phyloP scores from a whole-genome alignment of 2,113 vertebrate species.

The Machaerirhynchus nigripectus region DNA sequence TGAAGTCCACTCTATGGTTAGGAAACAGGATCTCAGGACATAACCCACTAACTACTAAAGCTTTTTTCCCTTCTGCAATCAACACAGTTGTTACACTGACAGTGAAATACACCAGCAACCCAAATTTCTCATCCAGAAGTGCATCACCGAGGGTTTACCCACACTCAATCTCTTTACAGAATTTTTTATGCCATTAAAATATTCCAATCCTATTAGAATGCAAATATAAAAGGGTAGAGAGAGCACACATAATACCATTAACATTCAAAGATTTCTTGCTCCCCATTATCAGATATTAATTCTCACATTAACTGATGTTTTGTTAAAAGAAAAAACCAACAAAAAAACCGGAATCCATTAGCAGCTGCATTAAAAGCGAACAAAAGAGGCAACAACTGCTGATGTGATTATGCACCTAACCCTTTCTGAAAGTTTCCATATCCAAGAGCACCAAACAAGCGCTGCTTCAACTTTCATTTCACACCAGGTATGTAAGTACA shows the following conservation, averaged over 20 bases:
- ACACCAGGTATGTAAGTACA: neutral
- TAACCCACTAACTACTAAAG: neutral
- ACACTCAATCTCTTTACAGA: neutral
- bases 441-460: neutral
- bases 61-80: neutral
- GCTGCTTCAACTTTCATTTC: neutral
- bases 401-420: neutral
- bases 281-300: slow-evolving; percentile 56
- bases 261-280: slow-evolving; percentile 43
- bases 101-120: neutral
- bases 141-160: neutral
- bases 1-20: neutral
- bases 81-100: neutral
- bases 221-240: slow-evolving; percentile 46
- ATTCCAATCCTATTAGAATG: slow-evolving; percentile 50
- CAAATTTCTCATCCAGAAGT: neutral
- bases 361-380: slow-evolving; percentile 27
- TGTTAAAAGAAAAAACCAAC: neutral
- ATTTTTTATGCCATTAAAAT: slow-evolving; percentile 13
- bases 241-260: slow-evolving; percentile 25
- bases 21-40: neutral
- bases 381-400: slow-evolving; percentile 22
- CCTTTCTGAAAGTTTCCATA: neutral
- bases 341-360: neutral
- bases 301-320: slow-evolving; percentile 48